These are phyloP conservation scores for Heliconius congener DNA, from an alignment of 1,140 invertebrate species.

Conservation along the genomic window DNA sequence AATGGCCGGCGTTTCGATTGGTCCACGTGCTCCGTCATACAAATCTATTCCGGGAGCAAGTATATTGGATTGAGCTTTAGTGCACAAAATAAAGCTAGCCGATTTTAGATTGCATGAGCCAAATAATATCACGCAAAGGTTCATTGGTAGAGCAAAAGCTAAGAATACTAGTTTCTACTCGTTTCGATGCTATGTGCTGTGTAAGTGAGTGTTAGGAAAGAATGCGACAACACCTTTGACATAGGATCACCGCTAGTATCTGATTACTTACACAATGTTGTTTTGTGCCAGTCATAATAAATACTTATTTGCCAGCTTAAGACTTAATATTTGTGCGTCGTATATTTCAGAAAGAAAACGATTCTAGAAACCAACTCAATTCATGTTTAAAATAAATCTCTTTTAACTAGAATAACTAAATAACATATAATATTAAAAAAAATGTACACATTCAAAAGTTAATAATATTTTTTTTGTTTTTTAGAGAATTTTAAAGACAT, in stretches of 20 bases:
- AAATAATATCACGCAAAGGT: not conserved
- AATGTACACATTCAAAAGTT: too few species aligned
- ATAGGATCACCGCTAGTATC: constrained; percentile 33
- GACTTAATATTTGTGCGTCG: not conserved
- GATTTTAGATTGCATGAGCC: constrained; percentile 37
- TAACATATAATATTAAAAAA: too few species aligned
- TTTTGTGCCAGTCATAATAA: constrained; percentile 18
- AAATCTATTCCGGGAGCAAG: constrained; percentile 26
- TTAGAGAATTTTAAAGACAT: not conserved
- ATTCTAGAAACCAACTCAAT: not conserved
- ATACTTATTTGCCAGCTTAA: not conserved
- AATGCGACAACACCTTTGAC: constrained; percentile 50
- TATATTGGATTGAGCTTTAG: constrained; percentile 33
- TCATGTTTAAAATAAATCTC: too few species aligned
- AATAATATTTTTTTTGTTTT: too few species aligned
- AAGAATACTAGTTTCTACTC: not conserved
- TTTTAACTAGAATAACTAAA: too few species aligned
- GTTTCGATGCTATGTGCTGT: constrained; percentile 30
- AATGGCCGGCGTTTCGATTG: constrained; percentile 15
- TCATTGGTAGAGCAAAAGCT: not conserved
- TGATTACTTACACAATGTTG: constrained; percentile 37
- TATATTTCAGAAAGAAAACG: not conserved
- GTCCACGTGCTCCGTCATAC: constrained; percentile 29
- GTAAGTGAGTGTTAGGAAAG: constrained; percentile 47
- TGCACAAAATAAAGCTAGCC: constrained; percentile 41